phyloP scores from a whole-genome alignment of 2,113 vertebrate genomes.

The Erinaceus europaeus region DNA sequence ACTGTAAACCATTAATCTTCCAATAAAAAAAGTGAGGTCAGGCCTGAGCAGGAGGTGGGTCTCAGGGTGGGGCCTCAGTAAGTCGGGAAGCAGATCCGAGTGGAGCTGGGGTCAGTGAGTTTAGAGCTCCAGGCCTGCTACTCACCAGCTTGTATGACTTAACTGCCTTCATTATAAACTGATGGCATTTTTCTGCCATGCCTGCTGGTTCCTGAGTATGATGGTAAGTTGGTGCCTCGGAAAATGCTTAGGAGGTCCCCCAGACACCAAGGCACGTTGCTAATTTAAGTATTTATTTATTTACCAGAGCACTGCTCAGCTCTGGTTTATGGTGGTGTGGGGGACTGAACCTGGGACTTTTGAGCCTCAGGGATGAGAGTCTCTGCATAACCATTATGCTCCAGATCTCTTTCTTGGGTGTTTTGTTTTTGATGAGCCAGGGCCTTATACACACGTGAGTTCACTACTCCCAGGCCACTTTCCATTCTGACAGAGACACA shows the following conservation, averaged over 20 bases:
- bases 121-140: neutral
- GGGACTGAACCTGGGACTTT: too few species aligned
- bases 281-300: too few species aligned
- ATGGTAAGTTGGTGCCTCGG: neutral
- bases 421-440: too few species aligned
- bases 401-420: too few species aligned
- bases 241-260: neutral
- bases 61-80: neutral
- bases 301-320: too few species aligned
- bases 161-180: neutral
- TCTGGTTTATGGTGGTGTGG: too few species aligned
- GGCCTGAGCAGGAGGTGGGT: neutral
- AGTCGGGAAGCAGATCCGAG: neutral
- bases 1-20: too few species aligned
- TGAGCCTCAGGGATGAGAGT: too few species aligned
- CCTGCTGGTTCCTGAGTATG: neutral
- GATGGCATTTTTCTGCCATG: neutral
- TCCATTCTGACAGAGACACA: too few species aligned
- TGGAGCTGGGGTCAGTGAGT: neutral
- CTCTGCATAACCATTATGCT: too few species aligned
- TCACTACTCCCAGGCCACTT: too few species aligned
- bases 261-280: accelerated
- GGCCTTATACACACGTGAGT: too few species aligned
- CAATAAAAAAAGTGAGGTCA: neutral
- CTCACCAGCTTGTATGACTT: neutral